These are phyloP conservation scores for Lota lota DNA, from an alignment of 2,113 vertebrate genomes.

Conservation along the genomic window DNA sequence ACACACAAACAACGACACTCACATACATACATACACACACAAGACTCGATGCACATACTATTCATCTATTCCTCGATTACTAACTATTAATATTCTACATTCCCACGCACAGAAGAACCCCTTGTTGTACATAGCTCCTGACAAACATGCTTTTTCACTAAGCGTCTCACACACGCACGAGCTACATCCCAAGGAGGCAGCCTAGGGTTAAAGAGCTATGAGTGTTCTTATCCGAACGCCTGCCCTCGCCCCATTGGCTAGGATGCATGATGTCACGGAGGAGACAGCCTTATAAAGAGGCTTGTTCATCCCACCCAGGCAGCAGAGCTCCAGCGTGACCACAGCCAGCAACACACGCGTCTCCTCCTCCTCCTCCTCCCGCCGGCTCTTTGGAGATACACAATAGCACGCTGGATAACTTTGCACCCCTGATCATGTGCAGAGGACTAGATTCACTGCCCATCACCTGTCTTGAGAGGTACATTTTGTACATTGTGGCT, in stretches of 20 bases:
- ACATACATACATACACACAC: not conserved
- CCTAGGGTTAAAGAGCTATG: not conserved
- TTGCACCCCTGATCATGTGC: constrained; percentile 66
- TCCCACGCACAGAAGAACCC: constrained; percentile 2
- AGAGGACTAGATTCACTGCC: constrained; percentile 79
- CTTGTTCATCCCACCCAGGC: constrained; percentile 29
- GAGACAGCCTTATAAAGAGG: constrained; percentile 55
- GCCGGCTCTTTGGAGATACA: constrained; percentile 23
- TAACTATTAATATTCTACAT: not conserved
- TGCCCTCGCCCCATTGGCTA: constrained; percentile 54
- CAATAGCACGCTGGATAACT: not conserved
- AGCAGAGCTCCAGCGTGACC: not conserved
- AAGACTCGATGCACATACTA: not conserved
- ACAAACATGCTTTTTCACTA: not conserved
- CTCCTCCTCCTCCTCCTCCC: not conserved
- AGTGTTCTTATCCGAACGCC: constrained; percentile 23
- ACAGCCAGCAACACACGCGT: no score
- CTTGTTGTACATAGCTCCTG: not conserved
- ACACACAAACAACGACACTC: constrained; percentile 3
- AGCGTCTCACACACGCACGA: not conserved
- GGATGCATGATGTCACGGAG: constrained; percentile 56
- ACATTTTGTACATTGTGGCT: constrained; percentile 33
- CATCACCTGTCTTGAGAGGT: constrained; percentile 86
- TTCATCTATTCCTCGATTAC: not conserved
- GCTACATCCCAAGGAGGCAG: not conserved